phyloP scores from a whole-genome alignment of 2,888 invertebrate genomes.

The Mantis religiosa region DNA sequence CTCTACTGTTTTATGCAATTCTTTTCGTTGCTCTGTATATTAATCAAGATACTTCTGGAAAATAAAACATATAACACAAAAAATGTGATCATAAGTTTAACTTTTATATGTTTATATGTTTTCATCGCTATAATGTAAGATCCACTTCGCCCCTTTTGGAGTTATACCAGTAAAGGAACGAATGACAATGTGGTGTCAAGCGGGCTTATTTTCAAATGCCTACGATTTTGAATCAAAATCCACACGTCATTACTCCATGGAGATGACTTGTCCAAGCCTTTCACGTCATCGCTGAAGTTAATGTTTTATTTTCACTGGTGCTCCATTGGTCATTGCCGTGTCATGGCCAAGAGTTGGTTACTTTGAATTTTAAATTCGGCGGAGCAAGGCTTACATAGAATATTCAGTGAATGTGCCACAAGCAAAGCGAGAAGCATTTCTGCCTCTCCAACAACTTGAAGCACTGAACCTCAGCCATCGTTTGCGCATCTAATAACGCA shows the following conservation, averaged over 20 bases:
- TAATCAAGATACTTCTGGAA: no score
- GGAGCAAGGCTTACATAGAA: neutral
- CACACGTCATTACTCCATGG: neutral
- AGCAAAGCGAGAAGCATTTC: neutral
- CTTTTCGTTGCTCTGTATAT: no score
- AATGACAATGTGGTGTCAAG: no score
- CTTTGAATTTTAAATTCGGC: neutral
- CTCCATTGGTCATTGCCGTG: neutral
- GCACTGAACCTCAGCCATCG: neutral
- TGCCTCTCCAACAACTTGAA: neutral
- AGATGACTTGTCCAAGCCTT: neutral
- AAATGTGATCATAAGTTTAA: no score
- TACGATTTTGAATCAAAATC: neutral
- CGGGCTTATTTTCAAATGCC: no score
- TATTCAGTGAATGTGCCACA: neutral
- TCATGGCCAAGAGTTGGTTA: neutral
- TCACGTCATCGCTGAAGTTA: neutral
- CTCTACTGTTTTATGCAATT: no score
- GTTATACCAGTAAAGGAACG: no score
- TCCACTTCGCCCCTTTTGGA: no score
- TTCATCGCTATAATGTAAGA: no score
- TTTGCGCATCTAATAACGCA: neutral
- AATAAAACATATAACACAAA: no score
- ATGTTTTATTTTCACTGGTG: neutral
- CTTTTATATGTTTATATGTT: no score